A percentile compares a stretch with the other conserved stretches of the same genome.
These are phyloP conservation scores for Danio rerio DNA, from an alignment of 2,113 vertebrate species.

Conservation along the genomic window GRCz12tu NC_133196.1:20481501-20482000, in stretches of 20 bases:
- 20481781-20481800: conserved; percentile 31
- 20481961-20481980: too few relatives aligned
- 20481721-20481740: conserved; percentile 44
- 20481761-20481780: conserved; percentile 55
- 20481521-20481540: not conserved
- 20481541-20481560: not conserved
- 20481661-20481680: conserved; percentile 49
- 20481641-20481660: conserved; percentile 65
- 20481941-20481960: too few relatives aligned
- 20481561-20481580: conserved; percentile 57
- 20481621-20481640: conserved; percentile 50
- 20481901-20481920: too few relatives aligned
- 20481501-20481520: not conserved
- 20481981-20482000: too few relatives aligned
- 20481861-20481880: conserved; percentile 5
- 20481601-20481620: conserved; percentile 53
- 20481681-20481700: conserved; percentile 61
- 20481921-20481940: too few relatives aligned
- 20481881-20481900: not conserved
- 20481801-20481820: conserved; percentile 34
- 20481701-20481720: conserved; percentile 38
- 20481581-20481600: not conserved
- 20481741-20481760: conserved; percentile 54
- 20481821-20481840: conserved; percentile 46
- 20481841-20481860: conserved; percentile 35